Conservation (phyloP, 35 echinoderm and acorn worm genomes). For the Apostichopus japonicus region DNA sequence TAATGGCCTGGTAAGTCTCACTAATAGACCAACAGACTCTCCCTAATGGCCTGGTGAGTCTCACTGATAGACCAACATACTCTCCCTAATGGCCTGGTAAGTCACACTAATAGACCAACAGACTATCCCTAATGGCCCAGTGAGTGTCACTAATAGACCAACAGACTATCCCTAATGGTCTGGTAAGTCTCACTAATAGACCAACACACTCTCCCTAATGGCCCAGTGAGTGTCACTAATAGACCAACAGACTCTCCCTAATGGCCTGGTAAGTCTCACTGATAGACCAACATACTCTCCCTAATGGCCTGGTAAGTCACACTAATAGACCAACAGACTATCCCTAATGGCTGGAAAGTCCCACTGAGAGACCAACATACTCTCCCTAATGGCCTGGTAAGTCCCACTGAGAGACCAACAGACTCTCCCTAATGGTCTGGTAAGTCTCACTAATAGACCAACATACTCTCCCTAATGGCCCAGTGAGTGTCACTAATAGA, state of each 20-base stretch:
- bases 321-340: too few relatives aligned
- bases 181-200: conserved; percentile 58
- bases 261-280: too few relatives aligned
- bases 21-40: conserved; percentile 89
- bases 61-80: too few relatives aligned
- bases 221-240: too few relatives aligned
- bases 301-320: conserved; percentile 92
- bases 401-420: neutral
- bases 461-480: too few relatives aligned
- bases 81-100: conserved; percentile 79
- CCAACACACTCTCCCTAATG: too few relatives aligned
- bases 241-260: too few relatives aligned
- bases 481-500: too few relatives aligned
- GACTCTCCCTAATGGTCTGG: conserved; percentile 68
- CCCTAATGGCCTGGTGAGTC: conserved; percentile 96
- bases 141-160: conserved; percentile 35
- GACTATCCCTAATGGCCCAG: conserved; percentile 96
- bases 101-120: conserved; percentile 77
- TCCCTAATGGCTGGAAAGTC: conserved; percentile 82
- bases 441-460: conserved; percentile 24
- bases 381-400: conserved; percentile 97
- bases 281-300: conserved; percentile 92
- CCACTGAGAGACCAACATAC: conserved; percentile 80
- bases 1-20: too few relatives aligned
- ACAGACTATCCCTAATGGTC: conserved; percentile 46